Evolutionary conservation across 2,797 vertebrate species (phyloP), one percentile per base, ranked within the genome.

Genomic region (Macropodus opercularis): DNA sequence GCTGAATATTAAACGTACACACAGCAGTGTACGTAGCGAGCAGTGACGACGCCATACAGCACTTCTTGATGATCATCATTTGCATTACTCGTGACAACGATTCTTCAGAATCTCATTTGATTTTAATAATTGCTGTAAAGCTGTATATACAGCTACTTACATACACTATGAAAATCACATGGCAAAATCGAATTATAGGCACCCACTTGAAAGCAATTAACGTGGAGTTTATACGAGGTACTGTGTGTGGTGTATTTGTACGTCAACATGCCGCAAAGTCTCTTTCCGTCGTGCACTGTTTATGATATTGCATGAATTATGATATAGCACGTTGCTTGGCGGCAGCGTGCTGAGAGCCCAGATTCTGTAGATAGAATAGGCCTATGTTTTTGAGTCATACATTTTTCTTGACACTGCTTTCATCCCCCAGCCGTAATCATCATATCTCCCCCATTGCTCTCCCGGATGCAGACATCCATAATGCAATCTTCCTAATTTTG

Each of bases 401-500:
- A 90, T 91, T 92, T 92, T 92, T 93, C 91, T 91, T 92, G 90
- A 92, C 88, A 87, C 83, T 82, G 90, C 90, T 93, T 93, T 94
- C 91, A 93, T 93, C 91, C 90, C 90, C 90, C 87, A 81, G 90
- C 87, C 87, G 85, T 91, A 90, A 92, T 93, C 92, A 92, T 92
- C 90, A 92, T 90, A 92, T 92, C 90, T 93, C 89, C 86, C 89
- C 87, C 90, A 90, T 90, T 93, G 92, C 91, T 92, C 91, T 85
- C 91, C 90, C 91, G 92, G 92, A 94, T 93, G 90, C 92, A 93
- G 92, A 93, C 92, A 89, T 92, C 90, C 92, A 92, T 94, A 93
- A 94, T 93, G 91, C 86, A 93, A 93, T 93, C 91, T 92, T 85
- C 91, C 92, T 93, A 92, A 93, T 93, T 93, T 93, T 90, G 92